Percentiles rank a stretch among this genome's conserved stretches.
These are phyloP conservation scores for Sclerurus mexicanus DNA, from an alignment of 2,113 vertebrate species.

Conservation along the genomic window DNA sequence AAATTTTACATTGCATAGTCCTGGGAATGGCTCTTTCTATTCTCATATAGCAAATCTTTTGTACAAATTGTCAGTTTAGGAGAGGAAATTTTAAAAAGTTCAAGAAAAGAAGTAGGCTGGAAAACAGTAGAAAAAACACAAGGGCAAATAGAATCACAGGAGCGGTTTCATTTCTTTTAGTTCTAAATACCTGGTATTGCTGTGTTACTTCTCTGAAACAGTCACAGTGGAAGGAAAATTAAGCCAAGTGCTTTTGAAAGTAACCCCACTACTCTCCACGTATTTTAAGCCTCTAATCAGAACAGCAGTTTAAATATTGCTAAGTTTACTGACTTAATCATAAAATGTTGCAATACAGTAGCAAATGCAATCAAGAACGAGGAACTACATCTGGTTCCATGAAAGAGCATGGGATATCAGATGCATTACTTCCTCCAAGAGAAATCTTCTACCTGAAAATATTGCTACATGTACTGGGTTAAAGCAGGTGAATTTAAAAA, in stretches of 20 bases:
- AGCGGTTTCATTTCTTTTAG: neutral
- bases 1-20: neutral
- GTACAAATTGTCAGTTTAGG: neutral
- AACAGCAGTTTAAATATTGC: conserved; percentile 35
- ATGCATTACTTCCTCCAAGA: neutral
- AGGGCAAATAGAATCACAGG: neutral
- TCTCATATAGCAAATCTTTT: neutral
- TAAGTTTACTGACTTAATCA: conserved; percentile 56
- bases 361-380: conserved; percentile 29
- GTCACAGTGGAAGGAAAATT: neutral
- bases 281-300: conserved; percentile 43
- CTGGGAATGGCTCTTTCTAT: neutral
- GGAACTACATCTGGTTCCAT: neutral
- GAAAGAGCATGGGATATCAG: neutral
- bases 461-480: neutral
- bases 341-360: conserved; percentile 48
- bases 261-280: neutral
- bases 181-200: neutral
- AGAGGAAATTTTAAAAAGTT: neutral
- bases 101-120: neutral
- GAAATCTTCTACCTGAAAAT: neutral
- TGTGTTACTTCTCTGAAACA: neutral
- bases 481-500: neutral
- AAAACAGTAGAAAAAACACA: neutral
- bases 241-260: conserved; percentile 15